phyloP scores from a whole-genome alignment of 2,113 vertebrate genomes.

The Vulpes lagopus region DNA sequence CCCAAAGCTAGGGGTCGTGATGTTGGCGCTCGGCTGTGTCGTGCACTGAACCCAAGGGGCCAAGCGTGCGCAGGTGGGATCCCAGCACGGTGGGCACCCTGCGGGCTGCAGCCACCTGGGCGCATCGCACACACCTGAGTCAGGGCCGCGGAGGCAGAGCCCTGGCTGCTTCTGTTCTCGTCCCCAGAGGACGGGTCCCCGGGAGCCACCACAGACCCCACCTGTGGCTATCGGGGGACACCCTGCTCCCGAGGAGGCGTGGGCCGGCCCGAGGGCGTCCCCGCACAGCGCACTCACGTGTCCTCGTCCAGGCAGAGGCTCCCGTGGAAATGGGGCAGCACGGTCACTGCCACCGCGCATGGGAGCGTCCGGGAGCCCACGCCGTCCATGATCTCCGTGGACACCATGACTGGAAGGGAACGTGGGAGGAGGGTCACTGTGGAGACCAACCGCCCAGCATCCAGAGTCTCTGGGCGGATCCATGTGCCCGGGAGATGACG shows the following conservation, averaged over 20 bases:
- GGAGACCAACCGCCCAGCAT: neutral
- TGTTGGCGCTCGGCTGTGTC: neutral
- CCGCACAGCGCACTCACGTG: slow-evolving; percentile 85
- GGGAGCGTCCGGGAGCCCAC: slow-evolving; percentile 86
- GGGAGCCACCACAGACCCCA: neutral
- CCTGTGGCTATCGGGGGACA: neutral
- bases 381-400: slow-evolving; percentile 86
- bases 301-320: slow-evolving; percentile 82
- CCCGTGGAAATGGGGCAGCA: slow-evolving; percentile 86
- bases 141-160: rapidly evolving
- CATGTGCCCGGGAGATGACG: too few relatives aligned
- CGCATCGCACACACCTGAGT: rapidly evolving
- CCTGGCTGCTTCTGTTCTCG: neutral
- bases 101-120: rapidly evolving
- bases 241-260: neutral
- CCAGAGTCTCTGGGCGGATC: neutral
- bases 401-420: slow-evolving; percentile 87
- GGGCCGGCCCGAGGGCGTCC: rapidly evolving
- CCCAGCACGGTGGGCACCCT: too few relatives aligned
- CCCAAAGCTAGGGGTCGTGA: neutral
- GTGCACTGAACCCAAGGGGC: neutral
- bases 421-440: neutral
- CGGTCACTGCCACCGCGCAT: slow-evolving; percentile 88
- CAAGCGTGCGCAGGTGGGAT: neutral
- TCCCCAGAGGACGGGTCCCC: neutral